Conservation (phyloP, 1,140 invertebrate species). For the Danaus plexippus region DNA sequence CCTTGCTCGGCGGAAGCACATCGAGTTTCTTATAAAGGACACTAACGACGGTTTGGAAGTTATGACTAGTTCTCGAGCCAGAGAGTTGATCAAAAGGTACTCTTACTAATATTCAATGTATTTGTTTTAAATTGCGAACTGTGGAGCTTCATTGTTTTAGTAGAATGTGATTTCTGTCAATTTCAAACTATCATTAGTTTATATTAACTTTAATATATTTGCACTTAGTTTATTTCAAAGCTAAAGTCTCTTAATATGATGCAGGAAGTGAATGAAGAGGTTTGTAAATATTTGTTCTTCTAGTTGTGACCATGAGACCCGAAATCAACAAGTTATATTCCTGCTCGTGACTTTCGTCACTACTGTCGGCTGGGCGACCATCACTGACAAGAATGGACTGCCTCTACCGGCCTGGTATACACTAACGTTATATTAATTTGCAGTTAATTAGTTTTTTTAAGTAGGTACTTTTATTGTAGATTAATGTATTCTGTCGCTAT, state of each 20-base stretch:
- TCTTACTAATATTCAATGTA: not conserved
- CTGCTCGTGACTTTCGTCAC: constrained; percentile 28
- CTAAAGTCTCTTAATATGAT: too few species aligned
- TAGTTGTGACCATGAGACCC: constrained; percentile 33
- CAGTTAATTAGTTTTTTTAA: not conserved
- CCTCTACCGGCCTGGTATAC: constrained; percentile 26
- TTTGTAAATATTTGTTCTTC: constrained; percentile 3
- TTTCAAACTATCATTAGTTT: too few species aligned
- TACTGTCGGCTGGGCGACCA: constrained; percentile 32
- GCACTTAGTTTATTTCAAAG: too few species aligned
- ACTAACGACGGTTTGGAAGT: constrained; percentile 28
- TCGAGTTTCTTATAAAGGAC: constrained; percentile 36
- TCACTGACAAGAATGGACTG: constrained; percentile 30
- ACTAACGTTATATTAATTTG: not conserved
- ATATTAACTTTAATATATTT: too few species aligned
- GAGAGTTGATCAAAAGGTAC: constrained; percentile 42
- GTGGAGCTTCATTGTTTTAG: too few species aligned
- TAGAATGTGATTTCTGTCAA: too few species aligned
- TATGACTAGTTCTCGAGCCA: constrained; percentile 29
- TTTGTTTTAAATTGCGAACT: too few species aligned
- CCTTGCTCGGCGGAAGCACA: constrained; percentile 23
- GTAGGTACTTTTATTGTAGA: not conserved
- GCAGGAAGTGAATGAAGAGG: too few species aligned
- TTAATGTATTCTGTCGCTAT: not conserved
- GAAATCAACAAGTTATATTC: constrained; percentile 22